These are phyloP conservation scores for Drosophila ohnishii DNA, from an alignment of 1,140 invertebrate genomes.

Conservation along the genomic window DNA sequence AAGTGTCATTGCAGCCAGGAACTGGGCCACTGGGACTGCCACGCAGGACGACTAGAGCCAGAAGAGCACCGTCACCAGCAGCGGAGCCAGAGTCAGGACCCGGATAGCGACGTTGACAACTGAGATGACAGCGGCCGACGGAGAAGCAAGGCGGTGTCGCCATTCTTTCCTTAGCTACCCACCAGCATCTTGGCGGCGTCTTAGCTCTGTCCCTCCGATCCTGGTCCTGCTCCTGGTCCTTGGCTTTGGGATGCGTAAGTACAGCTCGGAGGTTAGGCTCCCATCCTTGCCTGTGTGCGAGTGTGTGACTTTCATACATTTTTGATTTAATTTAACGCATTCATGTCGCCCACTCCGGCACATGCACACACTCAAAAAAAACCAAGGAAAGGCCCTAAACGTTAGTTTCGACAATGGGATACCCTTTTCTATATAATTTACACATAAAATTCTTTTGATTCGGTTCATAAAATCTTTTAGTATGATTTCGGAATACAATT, in stretches of 20 bases:
- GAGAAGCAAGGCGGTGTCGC: conserved; percentile 42
- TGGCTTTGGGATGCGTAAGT: conserved; percentile 65
- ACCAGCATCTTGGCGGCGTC: conserved; percentile 58
- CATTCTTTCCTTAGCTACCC: conserved; percentile 53
- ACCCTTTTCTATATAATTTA: background rate
- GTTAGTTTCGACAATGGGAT: background rate
- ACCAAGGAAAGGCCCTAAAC: background rate
- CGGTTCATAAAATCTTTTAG: background rate
- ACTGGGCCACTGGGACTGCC: conserved; percentile 72
- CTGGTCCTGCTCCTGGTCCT: conserved; percentile 35
- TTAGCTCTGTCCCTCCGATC: conserved; percentile 25
- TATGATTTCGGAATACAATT: background rate
- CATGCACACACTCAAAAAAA: conserved; percentile 2
- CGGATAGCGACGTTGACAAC: conserved; percentile 44
- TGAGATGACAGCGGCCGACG: conserved; percentile 47
- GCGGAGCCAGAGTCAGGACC: conserved; percentile 23
- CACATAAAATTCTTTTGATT: background rate
- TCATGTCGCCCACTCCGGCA: conserved; percentile 18
- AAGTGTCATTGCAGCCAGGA: conserved; percentile 74
- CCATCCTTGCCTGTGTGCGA: conserved; percentile 2
- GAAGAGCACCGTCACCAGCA: conserved; percentile 17
- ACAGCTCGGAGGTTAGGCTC: conserved; percentile 46
- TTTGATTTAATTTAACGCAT: conserved; percentile 75
- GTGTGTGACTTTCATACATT: conserved; percentile 53
- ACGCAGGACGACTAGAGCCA: conserved; percentile 30